Percentiles rank a stretch among this genome's conserved stretches.
phyloP scores from a whole-genome alignment of 2,797 vertebrate genomes.

The Gouania willdenowi region DNA sequence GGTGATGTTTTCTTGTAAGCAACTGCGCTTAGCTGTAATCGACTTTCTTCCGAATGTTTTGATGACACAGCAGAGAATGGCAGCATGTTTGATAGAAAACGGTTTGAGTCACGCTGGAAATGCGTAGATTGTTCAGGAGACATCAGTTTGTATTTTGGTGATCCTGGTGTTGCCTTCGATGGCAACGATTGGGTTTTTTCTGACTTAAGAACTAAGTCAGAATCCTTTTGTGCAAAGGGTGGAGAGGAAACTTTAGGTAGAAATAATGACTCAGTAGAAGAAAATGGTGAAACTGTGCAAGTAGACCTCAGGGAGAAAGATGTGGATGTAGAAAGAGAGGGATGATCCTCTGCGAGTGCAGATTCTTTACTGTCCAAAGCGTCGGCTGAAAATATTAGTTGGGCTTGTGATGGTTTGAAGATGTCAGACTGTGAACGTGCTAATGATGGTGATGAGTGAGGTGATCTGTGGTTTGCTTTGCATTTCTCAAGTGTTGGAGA shows the following conservation, averaged over 20 bases:
- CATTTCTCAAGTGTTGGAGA: slow-evolving; percentile 13
- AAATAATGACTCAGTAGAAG: slow-evolving; percentile 23
- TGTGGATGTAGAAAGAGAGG: slow-evolving; percentile 7
- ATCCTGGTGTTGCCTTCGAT: slow-evolving; percentile 22
- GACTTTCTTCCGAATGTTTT: neutral
- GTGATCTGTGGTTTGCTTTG: slow-evolving; percentile 16
- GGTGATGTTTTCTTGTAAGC: neutral
- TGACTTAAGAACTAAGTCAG: slow-evolving; percentile 12
- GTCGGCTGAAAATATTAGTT: neutral
- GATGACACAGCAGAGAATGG: slow-evolving; percentile 8
- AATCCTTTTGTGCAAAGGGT: slow-evolving; percentile 11
- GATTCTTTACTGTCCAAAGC: neutral
- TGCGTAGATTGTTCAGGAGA: slow-evolving; percentile 29
- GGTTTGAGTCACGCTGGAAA: slow-evolving; percentile 13
- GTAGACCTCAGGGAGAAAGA: slow-evolving; percentile 38
- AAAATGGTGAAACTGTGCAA: slow-evolving; percentile 34
- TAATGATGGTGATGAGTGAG: slow-evolving; percentile 7
- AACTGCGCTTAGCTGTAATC: neutral
- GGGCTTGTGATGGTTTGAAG: slow-evolving; percentile 1
- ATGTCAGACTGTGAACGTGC: slow-evolving; percentile 11
- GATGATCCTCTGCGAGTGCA: slow-evolving; percentile 2
- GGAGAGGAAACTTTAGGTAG: slow-evolving; percentile 34
- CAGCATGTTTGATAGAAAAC: slow-evolving; percentile 14
- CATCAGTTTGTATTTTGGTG: slow-evolving; percentile 20
- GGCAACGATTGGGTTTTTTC: slow-evolving; percentile 13